A percentile compares a stretch with the other conserved stretches of the same genome.
phyloP scores from a whole-genome alignment of 2,113 vertebrate species.

The Protobothrops flavoviridis region DNA sequence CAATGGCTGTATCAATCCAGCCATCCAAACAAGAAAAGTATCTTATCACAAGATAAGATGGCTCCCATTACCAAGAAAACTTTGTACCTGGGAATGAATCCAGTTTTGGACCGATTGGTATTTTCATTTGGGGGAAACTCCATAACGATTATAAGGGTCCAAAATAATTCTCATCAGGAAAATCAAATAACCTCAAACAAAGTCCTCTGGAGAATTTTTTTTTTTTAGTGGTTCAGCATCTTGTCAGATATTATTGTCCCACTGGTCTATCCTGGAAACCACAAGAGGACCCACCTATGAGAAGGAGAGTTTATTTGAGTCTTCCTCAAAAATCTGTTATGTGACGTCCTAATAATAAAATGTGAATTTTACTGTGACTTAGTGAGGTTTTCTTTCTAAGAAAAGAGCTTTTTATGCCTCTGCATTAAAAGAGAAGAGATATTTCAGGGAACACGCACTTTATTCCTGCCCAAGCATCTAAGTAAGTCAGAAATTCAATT shows the following conservation, averaged over 20 bases:
- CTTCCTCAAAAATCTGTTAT: not conserved
- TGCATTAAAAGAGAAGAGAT: not conserved
- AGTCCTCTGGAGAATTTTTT: not conserved
- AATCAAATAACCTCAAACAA: not conserved
- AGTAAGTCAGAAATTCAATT: constrained; percentile 5
- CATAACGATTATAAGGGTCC: not conserved
- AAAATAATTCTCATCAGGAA: not conserved
- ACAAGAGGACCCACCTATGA: not conserved
- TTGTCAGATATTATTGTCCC: not conserved
- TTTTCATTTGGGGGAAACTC: not conserved
- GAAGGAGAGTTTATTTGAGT: not conserved
- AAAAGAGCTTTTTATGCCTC: not conserved
- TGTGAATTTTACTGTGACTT: not conserved
- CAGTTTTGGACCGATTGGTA: not conserved
- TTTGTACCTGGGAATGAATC: not conserved
- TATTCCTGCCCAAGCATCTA: not conserved
- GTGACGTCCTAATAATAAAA: not conserved
- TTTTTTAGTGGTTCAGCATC: not conserved
- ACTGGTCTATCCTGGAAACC: not conserved
- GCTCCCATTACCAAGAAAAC: not conserved
- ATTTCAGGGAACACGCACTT: not conserved
- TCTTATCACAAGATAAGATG: not conserved
- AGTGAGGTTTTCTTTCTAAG: not conserved
- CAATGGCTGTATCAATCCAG: not conserved
- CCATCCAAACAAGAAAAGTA: not conserved